phyloP scores from a whole-genome alignment of 64 coral and sea anemone species.

The Stylophora pistillata region DNA sequence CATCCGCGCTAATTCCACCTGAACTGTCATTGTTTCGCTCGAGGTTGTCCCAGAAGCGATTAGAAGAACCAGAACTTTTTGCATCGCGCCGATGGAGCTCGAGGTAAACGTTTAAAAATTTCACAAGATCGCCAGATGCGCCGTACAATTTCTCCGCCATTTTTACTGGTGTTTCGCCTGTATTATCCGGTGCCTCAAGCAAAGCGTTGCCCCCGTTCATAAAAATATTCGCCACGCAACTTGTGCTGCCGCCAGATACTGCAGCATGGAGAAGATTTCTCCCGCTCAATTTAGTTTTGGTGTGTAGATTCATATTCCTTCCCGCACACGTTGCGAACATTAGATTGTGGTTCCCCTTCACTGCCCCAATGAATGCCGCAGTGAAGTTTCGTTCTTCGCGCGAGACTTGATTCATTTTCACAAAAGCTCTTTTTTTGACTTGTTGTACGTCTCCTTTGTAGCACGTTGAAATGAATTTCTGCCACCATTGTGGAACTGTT shows the following conservation, averaged over 20 bases:
- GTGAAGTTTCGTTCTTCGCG: constrained; percentile 53
- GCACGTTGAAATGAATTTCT: constrained; percentile 53
- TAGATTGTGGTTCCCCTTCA: constrained; percentile 32
- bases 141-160: constrained; percentile 37
- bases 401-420: constrained; percentile 56
- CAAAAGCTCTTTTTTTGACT: constrained; percentile 6
- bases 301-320: constrained; percentile 35
- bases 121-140: constrained; percentile 3
- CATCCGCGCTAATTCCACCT: not conserved
- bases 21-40: constrained; percentile 32
- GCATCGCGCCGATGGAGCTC: constrained; percentile 31
- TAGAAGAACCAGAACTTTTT: not conserved
- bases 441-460: constrained; percentile 48
- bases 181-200: constrained; percentile 26
- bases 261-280: constrained; percentile 63
- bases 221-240: constrained; percentile 58
- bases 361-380: constrained; percentile 53
- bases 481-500: constrained; percentile 50
- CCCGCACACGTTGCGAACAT: constrained; percentile 46
- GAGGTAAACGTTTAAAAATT: constrained; percentile 39
- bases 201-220: constrained; percentile 61
- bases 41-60: constrained; percentile 36
- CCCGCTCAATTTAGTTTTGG: constrained; percentile 22
- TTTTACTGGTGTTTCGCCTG: constrained; percentile 32
- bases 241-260: constrained; percentile 39